phyloP scores from a whole-genome alignment of 2,888 invertebrate genomes.

The Tuta absoluta region DNA sequence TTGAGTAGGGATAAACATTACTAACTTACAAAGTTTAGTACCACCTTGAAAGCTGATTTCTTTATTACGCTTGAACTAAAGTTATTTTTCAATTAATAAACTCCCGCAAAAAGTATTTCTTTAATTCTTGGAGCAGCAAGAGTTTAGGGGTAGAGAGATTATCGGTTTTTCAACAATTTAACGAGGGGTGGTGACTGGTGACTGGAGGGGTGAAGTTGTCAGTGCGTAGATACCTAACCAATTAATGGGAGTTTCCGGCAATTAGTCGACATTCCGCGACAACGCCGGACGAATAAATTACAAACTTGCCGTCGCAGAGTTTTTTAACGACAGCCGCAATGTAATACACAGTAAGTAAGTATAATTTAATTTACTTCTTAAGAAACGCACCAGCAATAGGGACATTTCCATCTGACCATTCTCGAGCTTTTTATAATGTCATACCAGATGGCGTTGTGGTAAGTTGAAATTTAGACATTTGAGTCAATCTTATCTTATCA shows the following conservation, averaged over 20 bases:
- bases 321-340: background rate
- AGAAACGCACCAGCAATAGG: background rate
- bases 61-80: background rate
- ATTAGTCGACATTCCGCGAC: constrained; percentile 54
- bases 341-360: background rate
- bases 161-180: constrained; percentile 48
- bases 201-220: constrained; percentile 39
- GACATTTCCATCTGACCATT: too few species aligned
- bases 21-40: too few species aligned
- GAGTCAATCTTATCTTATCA: too few species aligned
- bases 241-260: constrained; percentile 61
- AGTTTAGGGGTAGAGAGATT: constrained; percentile 38
- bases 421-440: too few species aligned
- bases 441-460: too few species aligned
- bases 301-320: constrained; percentile 32
- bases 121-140: constrained; percentile 18
- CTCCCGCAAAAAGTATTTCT: constrained; percentile 9
- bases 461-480: too few species aligned
- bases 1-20: too few species aligned
- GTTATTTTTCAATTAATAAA: constrained; percentile 14
- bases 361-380: background rate
- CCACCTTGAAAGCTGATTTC: background rate
- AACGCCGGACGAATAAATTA: constrained; percentile 58
- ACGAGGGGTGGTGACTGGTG: constrained; percentile 36
- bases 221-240: constrained; percentile 47